These are phyloP conservation scores for Ceyx melanurus DNA, from an alignment of 2,113 vertebrate species.

Conservation along the genomic window DNA sequence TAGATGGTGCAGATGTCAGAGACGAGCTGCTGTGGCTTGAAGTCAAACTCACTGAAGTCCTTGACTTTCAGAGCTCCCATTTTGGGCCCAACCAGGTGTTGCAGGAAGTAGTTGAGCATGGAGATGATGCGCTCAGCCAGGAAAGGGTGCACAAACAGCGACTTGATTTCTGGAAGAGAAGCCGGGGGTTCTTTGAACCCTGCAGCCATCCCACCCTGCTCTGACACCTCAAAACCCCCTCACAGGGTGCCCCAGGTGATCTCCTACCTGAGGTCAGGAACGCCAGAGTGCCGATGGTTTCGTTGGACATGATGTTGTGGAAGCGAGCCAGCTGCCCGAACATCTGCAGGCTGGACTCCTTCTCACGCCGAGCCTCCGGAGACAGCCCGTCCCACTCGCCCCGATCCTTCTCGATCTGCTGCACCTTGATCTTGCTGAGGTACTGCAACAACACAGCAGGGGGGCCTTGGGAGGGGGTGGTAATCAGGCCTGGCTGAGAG, in stretches of 20 bases:
- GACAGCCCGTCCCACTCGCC: constrained; percentile 91
- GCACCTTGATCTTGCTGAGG: constrained; percentile 97
- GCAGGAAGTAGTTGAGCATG: constrained; percentile 98
- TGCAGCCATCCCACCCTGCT: not conserved
- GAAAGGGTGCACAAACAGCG: constrained; percentile 95
- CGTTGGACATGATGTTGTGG: constrained; percentile 99
- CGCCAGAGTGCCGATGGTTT: constrained; percentile 95
- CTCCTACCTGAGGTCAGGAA: constrained; percentile 94
- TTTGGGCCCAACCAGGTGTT: constrained; percentile 96
- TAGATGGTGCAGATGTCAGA: constrained; percentile 99
- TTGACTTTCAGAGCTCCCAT: constrained; percentile 99
- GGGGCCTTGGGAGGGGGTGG: not conserved
- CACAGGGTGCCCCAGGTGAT: too few species aligned
- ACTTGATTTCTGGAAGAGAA: constrained; percentile 87
- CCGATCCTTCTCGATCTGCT: constrained; percentile 93
- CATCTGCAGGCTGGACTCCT: constrained; percentile 95
- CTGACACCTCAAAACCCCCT: not conserved
- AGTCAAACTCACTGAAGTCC: constrained; percentile 99
- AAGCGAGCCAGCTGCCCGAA: constrained; percentile 96
- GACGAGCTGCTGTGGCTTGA: constrained; percentile 97
- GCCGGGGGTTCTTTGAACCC: not conserved
- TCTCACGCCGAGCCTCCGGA: constrained; percentile 89
- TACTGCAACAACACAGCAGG: constrained; percentile 77
- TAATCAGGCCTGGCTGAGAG: fast-evolving
- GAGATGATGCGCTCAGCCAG: constrained; percentile 97